Conservation (phyloP, 64 coral and sea anemone species). For the Dendronephthya gigantea region DNA sequence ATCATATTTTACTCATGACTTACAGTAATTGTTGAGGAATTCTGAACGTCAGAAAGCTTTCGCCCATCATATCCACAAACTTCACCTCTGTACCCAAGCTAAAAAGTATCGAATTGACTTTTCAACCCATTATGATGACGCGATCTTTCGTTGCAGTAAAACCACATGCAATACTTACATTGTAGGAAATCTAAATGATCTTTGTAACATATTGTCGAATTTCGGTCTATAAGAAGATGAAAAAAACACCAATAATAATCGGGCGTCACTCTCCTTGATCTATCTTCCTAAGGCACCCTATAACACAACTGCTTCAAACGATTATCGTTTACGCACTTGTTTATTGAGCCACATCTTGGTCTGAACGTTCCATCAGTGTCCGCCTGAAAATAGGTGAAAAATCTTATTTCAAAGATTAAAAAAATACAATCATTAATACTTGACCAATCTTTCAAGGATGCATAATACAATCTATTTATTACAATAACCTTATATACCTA, state of each 20-base stretch:
- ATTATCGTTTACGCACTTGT: neutral
- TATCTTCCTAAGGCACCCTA: too few relatives aligned
- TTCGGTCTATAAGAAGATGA: slow-evolving; percentile 51
- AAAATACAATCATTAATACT: too few relatives aligned
- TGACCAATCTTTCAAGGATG: too few relatives aligned
- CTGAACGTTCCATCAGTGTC: neutral
- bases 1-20: slow-evolving; percentile 19
- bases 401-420: too few relatives aligned
- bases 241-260: neutral
- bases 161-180: slow-evolving; percentile 44
- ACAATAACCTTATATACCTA: too few relatives aligned
- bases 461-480: too few relatives aligned
- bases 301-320: neutral
- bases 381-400: neutral
- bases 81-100: slow-evolving; percentile 28
- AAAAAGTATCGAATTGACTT: neutral
- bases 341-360: neutral
- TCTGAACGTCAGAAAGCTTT: slow-evolving; percentile 79
- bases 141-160: neutral
- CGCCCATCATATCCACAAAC: slow-evolving; percentile 90
- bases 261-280: too few relatives aligned
- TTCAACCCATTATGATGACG: neutral
- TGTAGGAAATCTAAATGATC: slow-evolving; percentile 88
- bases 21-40: slow-evolving; percentile 89
- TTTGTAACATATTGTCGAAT: slow-evolving; percentile 67